These are phyloP conservation scores for Umimayanthus chanpuru DNA, from an alignment of 92 coral and sea anemone genomes.

Conservation along the genomic window DNA sequence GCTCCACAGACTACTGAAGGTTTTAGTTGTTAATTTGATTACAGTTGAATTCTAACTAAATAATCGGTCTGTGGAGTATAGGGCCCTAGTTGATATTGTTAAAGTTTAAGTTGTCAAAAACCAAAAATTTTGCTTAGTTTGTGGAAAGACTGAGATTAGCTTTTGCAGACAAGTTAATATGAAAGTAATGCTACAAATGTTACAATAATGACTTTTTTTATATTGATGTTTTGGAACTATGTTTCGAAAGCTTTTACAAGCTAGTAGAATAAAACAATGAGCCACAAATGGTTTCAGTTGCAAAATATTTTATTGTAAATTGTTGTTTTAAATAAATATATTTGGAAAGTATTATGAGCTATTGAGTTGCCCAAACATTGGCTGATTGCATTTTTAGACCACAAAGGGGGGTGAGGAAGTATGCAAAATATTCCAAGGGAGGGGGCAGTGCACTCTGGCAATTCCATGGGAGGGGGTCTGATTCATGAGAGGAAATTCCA, in stretches of 20 bases:
- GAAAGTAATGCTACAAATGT: slow-evolving; percentile 17
- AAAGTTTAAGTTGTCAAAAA: slow-evolving; percentile 21
- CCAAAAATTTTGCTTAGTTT: not conserved
- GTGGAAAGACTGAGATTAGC: slow-evolving; percentile 14
- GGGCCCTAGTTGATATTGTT: slow-evolving; percentile 4
- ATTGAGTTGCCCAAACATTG: slow-evolving; percentile 20
- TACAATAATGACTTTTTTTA: not conserved
- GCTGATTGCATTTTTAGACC: slow-evolving; percentile 31
- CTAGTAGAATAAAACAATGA: slow-evolving; percentile 20
- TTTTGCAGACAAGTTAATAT: not conserved
- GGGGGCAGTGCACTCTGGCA: not conserved
- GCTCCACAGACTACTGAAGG: slow-evolving; percentile 16
- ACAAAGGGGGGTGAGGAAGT: slow-evolving; percentile 7
- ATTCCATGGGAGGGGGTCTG: not conserved
- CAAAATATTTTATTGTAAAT: not conserved
- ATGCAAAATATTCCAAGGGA: slow-evolving; percentile 12
- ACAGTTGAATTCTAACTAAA: not conserved
- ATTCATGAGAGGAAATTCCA: slow-evolving; percentile 9
- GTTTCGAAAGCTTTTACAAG: slow-evolving; percentile 23
- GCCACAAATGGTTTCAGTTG: slow-evolving; percentile 26
- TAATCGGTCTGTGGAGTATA: not conserved
- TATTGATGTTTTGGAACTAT: slow-evolving; percentile 16
- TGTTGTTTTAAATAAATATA: slow-evolving; percentile 7
- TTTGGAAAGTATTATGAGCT: slow-evolving; percentile 13
- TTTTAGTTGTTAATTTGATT: not conserved